Conservation (phyloP, 2,888 invertebrate species). For the Malachius bipustulatus region DNA sequence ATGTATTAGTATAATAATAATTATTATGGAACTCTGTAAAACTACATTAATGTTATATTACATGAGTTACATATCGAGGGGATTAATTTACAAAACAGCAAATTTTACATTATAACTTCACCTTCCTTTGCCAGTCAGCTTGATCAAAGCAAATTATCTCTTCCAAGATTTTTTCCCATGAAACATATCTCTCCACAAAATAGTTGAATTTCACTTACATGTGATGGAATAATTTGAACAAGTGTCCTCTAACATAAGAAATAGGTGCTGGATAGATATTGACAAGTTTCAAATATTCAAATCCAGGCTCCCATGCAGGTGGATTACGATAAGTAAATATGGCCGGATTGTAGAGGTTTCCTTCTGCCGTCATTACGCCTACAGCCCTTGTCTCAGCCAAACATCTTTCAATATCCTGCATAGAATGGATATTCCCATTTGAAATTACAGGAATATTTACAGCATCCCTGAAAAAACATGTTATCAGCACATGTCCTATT, state of each 20-base stretch:
- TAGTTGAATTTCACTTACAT: conserved; percentile 48
- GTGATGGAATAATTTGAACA: conserved; percentile 94
- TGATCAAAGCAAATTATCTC: too few species aligned
- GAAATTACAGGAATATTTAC: conserved; percentile 90
- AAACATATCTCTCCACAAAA: too few species aligned
- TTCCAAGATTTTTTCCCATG: too few species aligned
- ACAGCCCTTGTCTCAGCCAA: conserved; percentile 72
- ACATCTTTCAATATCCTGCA: conserved; percentile 78
- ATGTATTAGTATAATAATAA: too few species aligned
- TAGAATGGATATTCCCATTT: conserved; percentile 92
- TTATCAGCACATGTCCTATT: neutral
- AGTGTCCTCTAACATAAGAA: conserved; percentile 85
- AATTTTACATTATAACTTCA: too few species aligned
- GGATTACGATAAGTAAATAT: conserved; percentile 69
- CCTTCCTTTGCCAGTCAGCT: too few species aligned
- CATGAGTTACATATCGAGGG: too few species aligned
- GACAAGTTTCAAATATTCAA: conserved; percentile 76
- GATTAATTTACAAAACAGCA: too few species aligned
- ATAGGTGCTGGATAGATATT: conserved; percentile 76
- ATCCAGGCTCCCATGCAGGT: conserved; percentile 80
- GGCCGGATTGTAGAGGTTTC: conserved; percentile 95
- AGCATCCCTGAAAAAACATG: conserved; percentile 50
- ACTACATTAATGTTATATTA: too few species aligned
- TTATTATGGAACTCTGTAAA: too few species aligned
- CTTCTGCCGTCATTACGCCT: conserved; percentile 89